These are phyloP conservation scores for Toxostoma redivivum DNA, from an alignment of 2,113 vertebrate genomes.

Conservation along the genomic window DNA sequence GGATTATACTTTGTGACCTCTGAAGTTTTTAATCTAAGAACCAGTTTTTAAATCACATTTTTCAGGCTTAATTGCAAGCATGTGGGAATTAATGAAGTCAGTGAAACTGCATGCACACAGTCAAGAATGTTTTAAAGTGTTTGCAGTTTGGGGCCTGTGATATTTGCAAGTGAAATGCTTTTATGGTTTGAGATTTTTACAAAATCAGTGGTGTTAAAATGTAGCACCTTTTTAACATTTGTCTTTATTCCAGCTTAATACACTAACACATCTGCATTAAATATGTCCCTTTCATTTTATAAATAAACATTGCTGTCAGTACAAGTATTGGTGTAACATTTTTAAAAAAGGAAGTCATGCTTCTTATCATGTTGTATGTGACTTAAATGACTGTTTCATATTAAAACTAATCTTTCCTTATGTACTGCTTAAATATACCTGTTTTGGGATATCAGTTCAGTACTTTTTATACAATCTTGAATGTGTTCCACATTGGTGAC, in stretches of 20 bases:
- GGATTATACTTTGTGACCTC: background rate
- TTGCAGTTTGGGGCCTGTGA: background rate
- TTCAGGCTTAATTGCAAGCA: slow-evolving; percentile 4
- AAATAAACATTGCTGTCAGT: slow-evolving; percentile 68
- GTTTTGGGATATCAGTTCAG: slow-evolving; percentile 80
- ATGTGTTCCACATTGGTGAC: slow-evolving; percentile 84
- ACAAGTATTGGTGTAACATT: slow-evolving; percentile 66
- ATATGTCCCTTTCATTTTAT: slow-evolving; percentile 55
- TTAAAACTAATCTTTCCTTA: slow-evolving; percentile 79
- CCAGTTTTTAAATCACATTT: background rate
- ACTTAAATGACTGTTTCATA: slow-evolving; percentile 81
- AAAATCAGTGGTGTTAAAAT: slow-evolving; percentile 25
- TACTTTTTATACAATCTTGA: slow-evolving; percentile 79
- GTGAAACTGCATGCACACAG: background rate
- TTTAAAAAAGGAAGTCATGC: slow-evolving; percentile 68
- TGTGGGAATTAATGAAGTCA: background rate
- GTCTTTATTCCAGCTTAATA: slow-evolving; percentile 3
- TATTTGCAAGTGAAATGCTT: background rate
- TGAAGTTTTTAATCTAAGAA: background rate
- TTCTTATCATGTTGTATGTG: slow-evolving; percentile 77
- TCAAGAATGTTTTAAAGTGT: background rate
- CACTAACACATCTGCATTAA: background rate
- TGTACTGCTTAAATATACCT: slow-evolving; percentile 81
- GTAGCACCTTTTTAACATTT: slow-evolving; percentile 29
- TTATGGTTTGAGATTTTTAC: slow-evolving; percentile 47